Evolutionary conservation across 1,140 invertebrate genomes (phyloP), one percentile per base, ranked within the genome.

Genomic region (Mycetomoellerius zeteki): DNA sequence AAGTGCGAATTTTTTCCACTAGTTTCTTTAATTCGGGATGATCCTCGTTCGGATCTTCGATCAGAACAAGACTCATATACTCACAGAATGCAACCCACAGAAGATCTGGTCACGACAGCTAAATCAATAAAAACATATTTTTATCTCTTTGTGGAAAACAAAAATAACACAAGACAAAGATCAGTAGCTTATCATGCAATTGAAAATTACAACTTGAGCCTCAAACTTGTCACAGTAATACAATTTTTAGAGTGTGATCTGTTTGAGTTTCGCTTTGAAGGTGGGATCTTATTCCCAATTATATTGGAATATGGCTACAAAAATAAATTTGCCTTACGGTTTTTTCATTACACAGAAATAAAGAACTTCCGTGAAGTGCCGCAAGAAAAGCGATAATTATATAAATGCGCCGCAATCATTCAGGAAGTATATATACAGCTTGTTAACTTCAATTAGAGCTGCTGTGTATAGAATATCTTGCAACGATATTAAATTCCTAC

Each of bases 1-100:
- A 85, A 10, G 94, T 93, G 0, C 95, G 91, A 33, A 97, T 96
- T 82, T 80, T 81, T 1, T 72, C 78, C 19, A 62, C 47, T 4
- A 86, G 5, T 21, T 86, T 82, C 21, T 86, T 86, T 56, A 86
- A 73, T 82, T 71, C 78, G 24, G 78, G 85, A 73, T 86, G 67
- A 64, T 82, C 47, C 21, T 86, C 50, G 30, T 84, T 86, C 7
- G 77, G 0, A 19, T 91, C 89, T 0, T 2, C 8, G 0, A 0
- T 33, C 4, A 78, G 0, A 0, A 84, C 0, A 14, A 8, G 3
- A 3, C 16, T 27, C 19, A 91, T 1, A 12, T 50, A 54, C 0
- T 88, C 77, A 0, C 8, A 16, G 0, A 47, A 50, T 1, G 76
- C 71, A 21, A 71, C 0, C 21, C 60, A 90, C 3, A 43, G 0